Evolutionary conservation across 2,113 vertebrate species (phyloP).

Genomic region (Mus spicilegus): DNA sequence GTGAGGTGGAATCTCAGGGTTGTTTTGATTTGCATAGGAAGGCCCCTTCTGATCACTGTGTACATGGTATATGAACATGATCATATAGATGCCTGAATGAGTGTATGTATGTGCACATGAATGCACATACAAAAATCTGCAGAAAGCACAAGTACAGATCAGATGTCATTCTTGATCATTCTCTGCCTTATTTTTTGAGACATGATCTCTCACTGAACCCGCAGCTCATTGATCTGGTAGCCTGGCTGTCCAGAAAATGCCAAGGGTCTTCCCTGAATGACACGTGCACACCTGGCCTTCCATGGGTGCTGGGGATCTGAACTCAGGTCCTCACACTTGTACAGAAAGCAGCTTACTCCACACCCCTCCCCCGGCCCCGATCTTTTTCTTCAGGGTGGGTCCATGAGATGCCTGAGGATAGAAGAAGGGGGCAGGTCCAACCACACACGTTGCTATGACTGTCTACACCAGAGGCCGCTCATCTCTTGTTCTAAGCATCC

Average conservation of each 20-base stretch:
- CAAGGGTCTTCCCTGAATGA: not conserved
- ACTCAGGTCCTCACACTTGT: not conserved
- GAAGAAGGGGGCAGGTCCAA: not conserved
- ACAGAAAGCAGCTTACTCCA: too few relatives aligned
- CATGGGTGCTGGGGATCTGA: not conserved
- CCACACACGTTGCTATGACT: not conserved
- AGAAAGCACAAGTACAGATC: not conserved
- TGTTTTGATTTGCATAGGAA: too few relatives aligned
- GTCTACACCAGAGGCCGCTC: not conserved
- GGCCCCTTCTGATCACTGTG: not conserved
- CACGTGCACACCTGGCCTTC: not conserved
- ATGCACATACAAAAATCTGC: too few relatives aligned
- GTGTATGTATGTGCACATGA: not conserved
- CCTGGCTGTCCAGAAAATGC: not conserved
- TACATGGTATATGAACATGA: not conserved
- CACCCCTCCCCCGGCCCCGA: not conserved
- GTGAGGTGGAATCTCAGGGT: too few relatives aligned
- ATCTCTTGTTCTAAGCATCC: not conserved
- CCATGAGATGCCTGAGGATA: not conserved
- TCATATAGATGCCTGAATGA: not conserved
- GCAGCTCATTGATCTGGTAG: not conserved
- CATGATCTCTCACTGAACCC: not conserved
- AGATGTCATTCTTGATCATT: not conserved
- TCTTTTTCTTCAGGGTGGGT: not conserved
- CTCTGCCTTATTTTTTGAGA: not conserved